Conservation (phyloP, 2,888 invertebrate genomes). For the Capitulum mitella region DNA sequence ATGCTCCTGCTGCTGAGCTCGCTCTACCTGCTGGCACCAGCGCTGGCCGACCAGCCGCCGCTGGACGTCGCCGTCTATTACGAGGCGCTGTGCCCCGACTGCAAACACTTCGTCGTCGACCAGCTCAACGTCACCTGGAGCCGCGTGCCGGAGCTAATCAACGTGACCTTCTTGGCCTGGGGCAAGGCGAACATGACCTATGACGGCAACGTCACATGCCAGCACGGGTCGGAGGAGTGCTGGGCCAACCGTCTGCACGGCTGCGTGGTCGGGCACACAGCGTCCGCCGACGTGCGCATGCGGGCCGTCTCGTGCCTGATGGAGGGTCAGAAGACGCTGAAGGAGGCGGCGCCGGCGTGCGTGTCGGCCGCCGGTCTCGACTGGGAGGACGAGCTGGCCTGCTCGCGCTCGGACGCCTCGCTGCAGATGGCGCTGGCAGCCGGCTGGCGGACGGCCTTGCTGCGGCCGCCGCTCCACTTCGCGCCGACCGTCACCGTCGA, state of each 20-base stretch:
- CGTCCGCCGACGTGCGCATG: not conserved
- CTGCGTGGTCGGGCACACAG: not conserved
- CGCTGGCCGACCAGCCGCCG: not conserved
- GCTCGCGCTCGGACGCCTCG: not conserved
- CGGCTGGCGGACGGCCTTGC: not conserved
- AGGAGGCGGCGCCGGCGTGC: not conserved
- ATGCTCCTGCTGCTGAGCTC: not conserved
- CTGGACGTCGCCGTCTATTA: conserved; percentile 61
- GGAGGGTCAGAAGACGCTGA: not conserved
- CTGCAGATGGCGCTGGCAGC: not conserved
- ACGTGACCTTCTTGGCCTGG: not conserved
- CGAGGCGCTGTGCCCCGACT: conserved; percentile 80
- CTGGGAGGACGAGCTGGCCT: not conserved
- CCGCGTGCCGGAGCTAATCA: conserved; percentile 46
- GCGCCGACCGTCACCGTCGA: not conserved
- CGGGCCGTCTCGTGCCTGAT: not conserved
- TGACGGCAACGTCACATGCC: not conserved
- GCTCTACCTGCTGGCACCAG: not conserved
- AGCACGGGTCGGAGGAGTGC: not conserved
- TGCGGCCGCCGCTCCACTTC: not conserved
- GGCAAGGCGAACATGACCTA: not conserved
- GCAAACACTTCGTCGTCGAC: conserved; percentile 67
- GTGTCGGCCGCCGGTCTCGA: not conserved
- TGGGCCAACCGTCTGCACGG: not conserved
- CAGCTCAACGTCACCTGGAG: conserved; percentile 64